A percentile compares a stretch with the other conserved stretches of the same genome.
Evolutionary conservation across 2,113 vertebrate genomes (phyloP).

Genomic region (Vicugna pacos): DNA sequence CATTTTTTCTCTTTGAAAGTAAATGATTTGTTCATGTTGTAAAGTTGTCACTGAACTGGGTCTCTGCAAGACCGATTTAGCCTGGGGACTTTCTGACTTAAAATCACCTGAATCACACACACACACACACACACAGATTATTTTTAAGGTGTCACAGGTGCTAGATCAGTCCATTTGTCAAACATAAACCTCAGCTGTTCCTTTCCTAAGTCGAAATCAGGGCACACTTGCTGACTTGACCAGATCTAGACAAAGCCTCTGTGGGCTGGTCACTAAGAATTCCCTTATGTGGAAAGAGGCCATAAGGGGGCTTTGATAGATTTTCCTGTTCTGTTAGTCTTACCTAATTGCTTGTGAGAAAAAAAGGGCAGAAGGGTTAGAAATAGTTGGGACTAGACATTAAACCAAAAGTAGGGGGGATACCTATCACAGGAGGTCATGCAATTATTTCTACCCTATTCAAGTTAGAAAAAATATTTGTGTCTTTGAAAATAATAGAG

Average conservation of each 20-base stretch:
- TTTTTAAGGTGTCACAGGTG: not conserved
- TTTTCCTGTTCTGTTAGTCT: not conserved
- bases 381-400: not conserved
- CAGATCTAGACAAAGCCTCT: not conserved
- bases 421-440: not conserved
- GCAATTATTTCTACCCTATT: conserved; percentile 47
- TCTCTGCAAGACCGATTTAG: not conserved
- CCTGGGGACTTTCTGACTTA: not conserved
- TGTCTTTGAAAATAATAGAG: conserved; percentile 41
- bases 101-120: not conserved
- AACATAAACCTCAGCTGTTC: not conserved
- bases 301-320: no score
- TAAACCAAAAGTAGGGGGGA: conserved; percentile 22
- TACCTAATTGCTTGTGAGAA: not conserved
- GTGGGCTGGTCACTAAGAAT: not conserved
- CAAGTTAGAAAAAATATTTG: conserved; percentile 2
- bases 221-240: not conserved
- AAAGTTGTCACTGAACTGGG: not conserved
- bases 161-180: not conserved
- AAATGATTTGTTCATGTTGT: not conserved
- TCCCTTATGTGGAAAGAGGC: not conserved
- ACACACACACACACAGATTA: not conserved
- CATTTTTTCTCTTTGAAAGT: not conserved
- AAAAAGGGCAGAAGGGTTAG: not conserved
- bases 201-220: not conserved